Conservation (phyloP, 64 coral and sea anemone species). For the Platygyra sinensis region DNA sequence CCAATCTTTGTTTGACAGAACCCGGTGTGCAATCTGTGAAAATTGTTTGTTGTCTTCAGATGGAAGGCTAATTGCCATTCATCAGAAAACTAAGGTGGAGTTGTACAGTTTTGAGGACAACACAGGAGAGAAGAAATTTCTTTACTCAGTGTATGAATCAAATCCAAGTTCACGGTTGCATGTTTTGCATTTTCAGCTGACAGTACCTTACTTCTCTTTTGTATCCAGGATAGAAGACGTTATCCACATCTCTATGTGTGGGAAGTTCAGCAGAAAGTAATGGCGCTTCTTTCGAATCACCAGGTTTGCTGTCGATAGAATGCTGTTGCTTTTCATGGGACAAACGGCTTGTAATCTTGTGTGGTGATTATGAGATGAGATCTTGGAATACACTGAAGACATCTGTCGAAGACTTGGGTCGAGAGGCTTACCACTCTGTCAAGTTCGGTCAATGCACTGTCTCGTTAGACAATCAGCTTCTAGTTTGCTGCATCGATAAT, state of each 20-base stretch:
- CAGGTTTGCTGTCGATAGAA: background rate
- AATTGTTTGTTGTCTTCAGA: background rate
- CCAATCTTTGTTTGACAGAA: too few species aligned
- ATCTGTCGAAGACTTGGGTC: background rate
- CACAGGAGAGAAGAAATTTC: too few species aligned
- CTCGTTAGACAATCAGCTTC: background rate
- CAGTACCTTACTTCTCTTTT: conserved; percentile 4
- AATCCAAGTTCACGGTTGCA: background rate
- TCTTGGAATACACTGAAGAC: background rate
- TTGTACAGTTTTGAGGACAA: background rate
- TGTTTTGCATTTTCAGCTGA: too few species aligned
- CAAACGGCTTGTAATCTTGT: background rate
- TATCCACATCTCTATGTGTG: background rate
- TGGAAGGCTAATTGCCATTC: background rate
- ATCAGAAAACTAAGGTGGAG: background rate
- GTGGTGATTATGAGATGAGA: background rate
- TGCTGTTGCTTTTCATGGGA: background rate
- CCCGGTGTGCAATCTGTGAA: background rate
- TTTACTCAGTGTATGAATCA: background rate
- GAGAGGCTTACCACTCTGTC: background rate
- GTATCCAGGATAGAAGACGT: background rate
- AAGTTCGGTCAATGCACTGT: conserved; percentile 27
- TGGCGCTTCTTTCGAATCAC: background rate
- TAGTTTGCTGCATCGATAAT: conserved; percentile 45
- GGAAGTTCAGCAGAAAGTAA: background rate